phyloP scores from a whole-genome alignment of 2,797 vertebrate genomes.

The Botia almorhae region DNA sequence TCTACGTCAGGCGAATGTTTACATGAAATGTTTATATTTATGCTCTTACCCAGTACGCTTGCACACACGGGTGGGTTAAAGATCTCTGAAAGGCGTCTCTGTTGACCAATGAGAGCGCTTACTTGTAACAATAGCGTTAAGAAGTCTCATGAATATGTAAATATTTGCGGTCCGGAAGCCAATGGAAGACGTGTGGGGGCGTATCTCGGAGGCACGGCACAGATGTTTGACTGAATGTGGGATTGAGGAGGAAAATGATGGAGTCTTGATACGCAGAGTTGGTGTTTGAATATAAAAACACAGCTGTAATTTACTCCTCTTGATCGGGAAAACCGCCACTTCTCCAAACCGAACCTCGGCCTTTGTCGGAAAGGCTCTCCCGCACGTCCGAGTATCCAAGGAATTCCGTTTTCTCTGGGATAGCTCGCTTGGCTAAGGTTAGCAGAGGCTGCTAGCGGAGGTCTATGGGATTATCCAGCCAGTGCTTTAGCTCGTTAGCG shows the following conservation, averaged over 20 bases:
- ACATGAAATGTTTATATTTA: background rate
- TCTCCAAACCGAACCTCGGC: background rate
- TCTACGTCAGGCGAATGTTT: background rate
- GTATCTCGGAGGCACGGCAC: slow-evolving; percentile 55
- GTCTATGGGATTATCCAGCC: slow-evolving; percentile 56
- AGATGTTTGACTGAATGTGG: slow-evolving; percentile 58
- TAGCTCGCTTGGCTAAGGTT: slow-evolving; percentile 30
- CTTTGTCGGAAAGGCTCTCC: background rate
- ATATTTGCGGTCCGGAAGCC: slow-evolving; percentile 57
- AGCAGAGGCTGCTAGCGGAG: slow-evolving; percentile 33
- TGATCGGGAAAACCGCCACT: background rate
- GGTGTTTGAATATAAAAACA: slow-evolving; percentile 46
- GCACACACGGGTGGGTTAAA: slow-evolving; percentile 47
- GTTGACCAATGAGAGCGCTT: slow-evolving; percentile 55
- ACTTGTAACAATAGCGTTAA: slow-evolving; percentile 34
- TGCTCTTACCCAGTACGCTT: slow-evolving; percentile 6
- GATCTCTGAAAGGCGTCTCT: slow-evolving; percentile 49
- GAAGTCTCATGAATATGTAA: slow-evolving; percentile 62
- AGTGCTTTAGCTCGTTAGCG: slow-evolving; percentile 59
- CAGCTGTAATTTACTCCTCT: slow-evolving; percentile 54
- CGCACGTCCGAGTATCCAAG: background rate
- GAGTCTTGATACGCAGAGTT: slow-evolving; percentile 61
- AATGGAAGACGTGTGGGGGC: slow-evolving; percentile 65
- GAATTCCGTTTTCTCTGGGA: slow-evolving; percentile 5
- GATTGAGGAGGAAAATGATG: slow-evolving; percentile 65